Evolutionary conservation across 2,113 vertebrate genomes (phyloP).

Genomic region (Cyprinodon brontotheroides): DNA sequence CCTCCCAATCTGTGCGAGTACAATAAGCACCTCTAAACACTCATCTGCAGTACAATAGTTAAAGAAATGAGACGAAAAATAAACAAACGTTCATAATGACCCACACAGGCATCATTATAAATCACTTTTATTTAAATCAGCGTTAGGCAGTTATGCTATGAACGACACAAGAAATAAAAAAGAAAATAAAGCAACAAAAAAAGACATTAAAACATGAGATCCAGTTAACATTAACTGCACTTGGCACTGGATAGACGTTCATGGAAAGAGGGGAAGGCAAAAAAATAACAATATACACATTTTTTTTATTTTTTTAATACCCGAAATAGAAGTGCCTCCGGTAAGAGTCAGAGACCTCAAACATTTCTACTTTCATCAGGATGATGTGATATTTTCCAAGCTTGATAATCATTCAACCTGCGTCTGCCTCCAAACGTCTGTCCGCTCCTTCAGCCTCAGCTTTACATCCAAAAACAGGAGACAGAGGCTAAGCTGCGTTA

Average conservation of each 20-base stretch:
- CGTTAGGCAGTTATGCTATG: conserved; percentile 82
- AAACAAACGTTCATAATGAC: not conserved
- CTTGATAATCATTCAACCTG: conserved; percentile 31
- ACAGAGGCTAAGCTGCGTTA: conserved; percentile 36
- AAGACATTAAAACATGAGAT: conserved; percentile 70
- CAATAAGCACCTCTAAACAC: not conserved
- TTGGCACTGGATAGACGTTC: conserved; percentile 85
- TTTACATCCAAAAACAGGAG: conserved; percentile 60
- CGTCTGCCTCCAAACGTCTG: conserved; percentile 38
- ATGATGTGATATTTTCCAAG: conserved; percentile 34
- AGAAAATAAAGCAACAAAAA: conserved; percentile 59
- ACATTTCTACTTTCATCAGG: conserved; percentile 48
- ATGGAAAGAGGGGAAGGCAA: conserved; percentile 70
- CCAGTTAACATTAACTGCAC: conserved; percentile 83
- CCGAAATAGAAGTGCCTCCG: conserved; percentile 70
- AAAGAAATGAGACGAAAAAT: not conserved
- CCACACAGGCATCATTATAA: conserved; percentile 78
- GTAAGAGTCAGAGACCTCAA: conserved; percentile 61
- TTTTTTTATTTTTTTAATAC: conserved; percentile 56
- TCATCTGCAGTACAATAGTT: not conserved
- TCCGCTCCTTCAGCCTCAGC: conserved; percentile 49
- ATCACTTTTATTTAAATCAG: conserved; percentile 88
- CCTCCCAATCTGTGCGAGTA: conserved; percentile 20
- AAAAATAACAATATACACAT: conserved; percentile 69
- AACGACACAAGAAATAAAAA: conserved; percentile 73